Percentiles rank a stretch among this genome's conserved stretches.
Evolutionary conservation across 2,888 invertebrate genomes (phyloP).

Genomic region (Gymnosoma rotundatum): DNA sequence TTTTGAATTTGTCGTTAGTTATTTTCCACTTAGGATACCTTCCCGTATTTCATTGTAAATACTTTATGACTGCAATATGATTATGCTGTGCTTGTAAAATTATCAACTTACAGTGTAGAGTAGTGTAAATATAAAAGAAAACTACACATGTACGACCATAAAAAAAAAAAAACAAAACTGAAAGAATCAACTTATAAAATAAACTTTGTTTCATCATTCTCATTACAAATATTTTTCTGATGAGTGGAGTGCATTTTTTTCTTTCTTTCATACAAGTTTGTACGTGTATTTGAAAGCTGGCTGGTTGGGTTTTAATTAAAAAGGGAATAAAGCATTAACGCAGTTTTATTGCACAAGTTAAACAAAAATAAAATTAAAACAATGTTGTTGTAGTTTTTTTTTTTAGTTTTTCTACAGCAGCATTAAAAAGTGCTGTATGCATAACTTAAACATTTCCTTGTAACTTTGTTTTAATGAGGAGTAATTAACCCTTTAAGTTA

Average conservation of each 20-base stretch:
- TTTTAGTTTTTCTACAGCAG: background rate
- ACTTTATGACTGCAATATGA: slow-evolving; percentile 55
- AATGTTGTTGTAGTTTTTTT: slow-evolving; percentile 17
- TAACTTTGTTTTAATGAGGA: slow-evolving; percentile 24
- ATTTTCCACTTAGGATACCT: slow-evolving; percentile 39
- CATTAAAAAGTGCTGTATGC: slow-evolving; percentile 2
- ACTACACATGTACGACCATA: slow-evolving; percentile 7
- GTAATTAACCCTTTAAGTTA: slow-evolving; percentile 61
- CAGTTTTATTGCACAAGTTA: slow-evolving; percentile 48
- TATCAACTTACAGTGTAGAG: slow-evolving; percentile 55
- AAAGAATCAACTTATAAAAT: slow-evolving; percentile 47
- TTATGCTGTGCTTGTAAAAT: slow-evolving; percentile 66
- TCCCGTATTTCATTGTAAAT: slow-evolving; percentile 31
- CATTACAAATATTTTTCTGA: slow-evolving; percentile 38
- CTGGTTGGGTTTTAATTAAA: slow-evolving; percentile 64
- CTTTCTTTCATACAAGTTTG: background rate
- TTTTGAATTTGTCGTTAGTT: background rate
- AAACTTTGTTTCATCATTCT: slow-evolving; percentile 54
- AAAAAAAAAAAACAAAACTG: slow-evolving; percentile 17
- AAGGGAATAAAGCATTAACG: slow-evolving; percentile 59
- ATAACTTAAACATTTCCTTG: background rate
- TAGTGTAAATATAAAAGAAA: slow-evolving; percentile 51
- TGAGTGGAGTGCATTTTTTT: background rate
- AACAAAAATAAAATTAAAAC: background rate
- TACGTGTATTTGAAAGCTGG: slow-evolving; percentile 21